phyloP scores from a whole-genome alignment of 2,797 vertebrate genomes.

The Channa striata region DNA sequence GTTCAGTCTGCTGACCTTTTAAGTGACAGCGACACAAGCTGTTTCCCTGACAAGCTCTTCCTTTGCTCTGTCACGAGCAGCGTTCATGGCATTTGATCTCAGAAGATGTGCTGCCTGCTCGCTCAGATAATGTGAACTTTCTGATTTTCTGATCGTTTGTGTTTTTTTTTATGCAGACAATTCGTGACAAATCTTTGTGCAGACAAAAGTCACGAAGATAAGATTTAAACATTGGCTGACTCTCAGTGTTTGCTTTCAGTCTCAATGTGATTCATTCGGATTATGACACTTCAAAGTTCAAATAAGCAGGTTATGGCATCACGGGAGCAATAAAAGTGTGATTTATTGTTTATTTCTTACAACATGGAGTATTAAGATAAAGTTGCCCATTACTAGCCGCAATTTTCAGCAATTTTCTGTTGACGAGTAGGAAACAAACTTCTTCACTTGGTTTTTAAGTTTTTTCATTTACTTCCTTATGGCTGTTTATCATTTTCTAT shows the following conservation, averaged over 20 bases:
- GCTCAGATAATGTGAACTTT: slow-evolving; percentile 57
- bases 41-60: slow-evolving; percentile 84
- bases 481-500: too few relatives aligned
- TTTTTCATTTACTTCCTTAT: neutral
- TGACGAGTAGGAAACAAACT: slow-evolving; percentile 17
- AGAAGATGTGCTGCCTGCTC: slow-evolving; percentile 59
- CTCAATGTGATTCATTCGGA: slow-evolving; percentile 29
- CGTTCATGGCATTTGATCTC: slow-evolving; percentile 54
- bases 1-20: slow-evolving; percentile 79
- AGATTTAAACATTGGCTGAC: slow-evolving; percentile 23
- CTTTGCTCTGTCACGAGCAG: slow-evolving; percentile 76
- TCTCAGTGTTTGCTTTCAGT: slow-evolving; percentile 40
- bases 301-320: slow-evolving; percentile 26
- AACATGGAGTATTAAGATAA: slow-evolving; percentile 56
- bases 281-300: slow-evolving; percentile 58
- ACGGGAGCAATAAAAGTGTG: slow-evolving; percentile 41
- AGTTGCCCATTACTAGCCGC: neutral
- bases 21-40: slow-evolving; percentile 73
- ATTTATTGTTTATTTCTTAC: slow-evolving; percentile 5
- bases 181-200: neutral
- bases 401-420: neutral
- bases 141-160: slow-evolving; percentile 40
- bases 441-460: neutral
- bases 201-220: slow-evolving; percentile 1
- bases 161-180: slow-evolving; percentile 23